Conservation (phyloP, 2,113 vertebrate genomes). For the Barbus barbus region DNA sequence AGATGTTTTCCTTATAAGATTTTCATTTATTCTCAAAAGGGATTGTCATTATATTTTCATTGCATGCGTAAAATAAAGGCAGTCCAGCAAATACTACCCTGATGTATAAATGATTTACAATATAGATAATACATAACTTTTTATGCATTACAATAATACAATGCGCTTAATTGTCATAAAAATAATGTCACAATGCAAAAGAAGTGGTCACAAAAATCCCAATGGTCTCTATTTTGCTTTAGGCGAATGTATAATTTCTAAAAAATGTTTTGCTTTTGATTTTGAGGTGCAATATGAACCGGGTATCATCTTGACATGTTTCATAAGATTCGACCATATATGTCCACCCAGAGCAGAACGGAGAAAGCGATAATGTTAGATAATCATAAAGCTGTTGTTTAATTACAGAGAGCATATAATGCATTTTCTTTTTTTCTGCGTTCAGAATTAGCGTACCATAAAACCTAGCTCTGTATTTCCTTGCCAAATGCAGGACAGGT, state of each 20-base stretch:
- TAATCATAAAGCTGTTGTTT: neutral
- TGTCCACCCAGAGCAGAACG: neutral
- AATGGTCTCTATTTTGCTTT: too few species aligned
- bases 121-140: neutral
- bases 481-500: conserved; percentile 38
- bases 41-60: neutral
- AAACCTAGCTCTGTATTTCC: conserved; percentile 31
- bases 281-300: neutral
- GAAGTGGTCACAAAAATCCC: too few species aligned
- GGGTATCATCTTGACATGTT: too few species aligned
- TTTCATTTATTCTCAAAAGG: neutral
- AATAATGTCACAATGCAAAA: too few species aligned
- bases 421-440: neutral
- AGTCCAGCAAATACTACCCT: neutral
- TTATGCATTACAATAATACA: neutral
- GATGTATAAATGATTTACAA: neutral
- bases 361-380: neutral
- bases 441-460: conserved; percentile 2
- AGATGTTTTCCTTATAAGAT: neutral
- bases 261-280: too few species aligned
- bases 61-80: neutral
- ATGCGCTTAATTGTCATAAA: too few species aligned
- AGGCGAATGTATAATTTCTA: too few species aligned
- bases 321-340: neutral
- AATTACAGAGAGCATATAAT: neutral